Evolutionary conservation across 2,113 vertebrate species (phyloP), one percentile per base, ranked within the genome.

Genomic region (Sterrhoptilus dennistouni): DNA sequence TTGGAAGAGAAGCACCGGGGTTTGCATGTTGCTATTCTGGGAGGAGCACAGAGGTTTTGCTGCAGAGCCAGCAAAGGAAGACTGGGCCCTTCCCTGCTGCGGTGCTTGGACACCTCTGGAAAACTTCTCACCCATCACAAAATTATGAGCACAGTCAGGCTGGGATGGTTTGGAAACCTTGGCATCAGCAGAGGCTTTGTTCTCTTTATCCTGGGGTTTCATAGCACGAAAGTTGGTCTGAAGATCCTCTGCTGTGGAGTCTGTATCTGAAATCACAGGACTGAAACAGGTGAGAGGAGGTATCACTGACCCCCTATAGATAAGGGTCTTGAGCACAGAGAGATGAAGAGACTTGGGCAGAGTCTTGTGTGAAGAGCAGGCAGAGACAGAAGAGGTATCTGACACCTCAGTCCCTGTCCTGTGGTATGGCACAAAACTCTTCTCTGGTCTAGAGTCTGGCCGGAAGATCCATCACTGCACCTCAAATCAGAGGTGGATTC

Each of bases 1-100:
- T 93, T 87, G 94, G 92, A 96, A 95, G 83, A 79, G 66, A 74
- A 91, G 83, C 78, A 47, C 89, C 14, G 29, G 93, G 85, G 65
- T 94, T 93, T 96, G 94, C 69, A 64, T 5, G 2, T 25, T 90
- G 69, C 95, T 96, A 12, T 85, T 79, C 40, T 80, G 93, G 95
- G 95, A 87, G 1, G 21, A 77, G 54, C 53, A 21, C 65, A 11
- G 70, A 83, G 68, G 72, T 52, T 95, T 92, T 93, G 89, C 95
- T 77, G 24, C 1, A 2, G 65, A 92, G 68, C 89, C 85, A 92
- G 93, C 87, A 45, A 27, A 44, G 65, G 91, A 89, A 59, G 33
- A 45, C 11, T 21, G 88, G 47, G 84, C 57, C 65, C 52, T 87
- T 64, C 74, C 71, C 20, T 65, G 70, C 64, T 50, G 78, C 75